These are phyloP conservation scores for Hormaphis cornu DNA, from an alignment of 1,140 invertebrate genomes.

Conservation along the genomic window DNA sequence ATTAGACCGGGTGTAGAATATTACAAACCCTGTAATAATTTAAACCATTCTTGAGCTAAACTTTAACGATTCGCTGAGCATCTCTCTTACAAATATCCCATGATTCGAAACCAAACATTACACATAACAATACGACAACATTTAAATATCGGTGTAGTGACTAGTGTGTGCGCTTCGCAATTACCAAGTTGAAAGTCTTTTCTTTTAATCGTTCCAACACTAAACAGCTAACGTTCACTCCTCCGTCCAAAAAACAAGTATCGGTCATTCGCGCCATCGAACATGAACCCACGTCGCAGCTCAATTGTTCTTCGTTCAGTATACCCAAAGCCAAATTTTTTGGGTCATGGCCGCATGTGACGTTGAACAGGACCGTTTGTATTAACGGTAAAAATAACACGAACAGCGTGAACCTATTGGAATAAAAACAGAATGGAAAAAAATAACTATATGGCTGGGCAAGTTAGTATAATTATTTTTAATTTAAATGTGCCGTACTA, in stretches of 20 bases:
- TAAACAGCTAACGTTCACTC: conserved; percentile 33
- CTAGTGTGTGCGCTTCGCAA: too few species aligned
- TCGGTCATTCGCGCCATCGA: background rate
- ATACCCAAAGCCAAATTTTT: conserved; percentile 33
- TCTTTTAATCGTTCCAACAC: conserved; percentile 33
- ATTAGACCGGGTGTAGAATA: too few species aligned
- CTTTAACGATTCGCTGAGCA: too few species aligned
- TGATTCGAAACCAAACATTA: too few species aligned
- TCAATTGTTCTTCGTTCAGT: conserved; percentile 29
- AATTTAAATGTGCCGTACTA: too few species aligned
- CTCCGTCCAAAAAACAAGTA: conserved; percentile 29
- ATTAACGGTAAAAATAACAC: conserved; percentile 34
- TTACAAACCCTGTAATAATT: too few species aligned
- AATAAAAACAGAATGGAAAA: background rate
- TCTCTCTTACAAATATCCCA: too few species aligned
- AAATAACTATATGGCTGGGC: too few species aligned
- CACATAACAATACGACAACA: too few species aligned
- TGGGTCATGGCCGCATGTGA: conserved; percentile 34
- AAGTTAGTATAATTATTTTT: too few species aligned
- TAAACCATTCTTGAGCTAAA: too few species aligned
- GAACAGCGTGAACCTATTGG: conserved; percentile 34
- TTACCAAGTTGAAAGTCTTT: conserved; percentile 29
- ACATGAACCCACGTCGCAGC: conserved; percentile 2
- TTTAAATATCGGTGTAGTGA: too few species aligned
- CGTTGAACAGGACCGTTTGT: conserved; percentile 34